Conservation (phyloP, 2,888 invertebrate species). For the Timandra comae region DNA sequence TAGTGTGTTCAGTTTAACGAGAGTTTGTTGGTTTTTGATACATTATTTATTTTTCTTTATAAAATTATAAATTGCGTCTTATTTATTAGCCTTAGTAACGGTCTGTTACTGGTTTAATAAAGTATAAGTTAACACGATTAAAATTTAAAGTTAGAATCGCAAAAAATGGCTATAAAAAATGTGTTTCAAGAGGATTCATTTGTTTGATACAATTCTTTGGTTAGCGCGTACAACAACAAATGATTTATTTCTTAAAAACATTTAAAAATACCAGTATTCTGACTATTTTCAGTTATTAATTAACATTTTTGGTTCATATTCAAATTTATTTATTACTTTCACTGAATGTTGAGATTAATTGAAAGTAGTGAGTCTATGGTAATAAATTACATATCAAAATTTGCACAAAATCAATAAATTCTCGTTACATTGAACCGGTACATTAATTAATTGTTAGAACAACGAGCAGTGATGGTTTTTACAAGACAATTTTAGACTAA, state of each 20-base stretch:
- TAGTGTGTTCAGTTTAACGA: slow-evolving; percentile 19
- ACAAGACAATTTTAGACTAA: background rate
- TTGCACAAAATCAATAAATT: slow-evolving; percentile 33
- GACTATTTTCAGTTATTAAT: slow-evolving; percentile 28
- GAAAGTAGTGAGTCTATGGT: slow-evolving; percentile 38
- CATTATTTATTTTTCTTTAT: too few relatives aligned
- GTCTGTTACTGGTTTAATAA: too few relatives aligned
- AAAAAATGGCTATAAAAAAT: too few relatives aligned
- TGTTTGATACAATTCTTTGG: slow-evolving; percentile 7
- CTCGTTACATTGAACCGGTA: slow-evolving; percentile 26
- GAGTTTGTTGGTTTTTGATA: slow-evolving; percentile 17
- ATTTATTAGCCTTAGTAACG: too few relatives aligned
- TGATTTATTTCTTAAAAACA: slow-evolving; percentile 3
- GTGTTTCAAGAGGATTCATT: background rate
- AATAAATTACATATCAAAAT: slow-evolving; percentile 41
- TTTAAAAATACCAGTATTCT: background rate
- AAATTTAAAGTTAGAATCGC: too few relatives aligned
- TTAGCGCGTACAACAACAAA: slow-evolving; percentile 4
- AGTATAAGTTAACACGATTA: too few relatives aligned
- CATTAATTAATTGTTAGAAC: too few relatives aligned
- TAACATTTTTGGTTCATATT: slow-evolving; percentile 15
- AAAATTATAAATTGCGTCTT: too few relatives aligned
- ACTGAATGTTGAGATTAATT: slow-evolving; percentile 19
- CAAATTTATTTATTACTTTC: slow-evolving; percentile 16
- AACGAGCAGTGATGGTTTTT: too few relatives aligned